A percentile compares a stretch with the other conserved stretches of the same genome.
Conservation (phyloP, 2,113 vertebrate species). For the Sinocyclocheilus maitianheensis region DNA sequence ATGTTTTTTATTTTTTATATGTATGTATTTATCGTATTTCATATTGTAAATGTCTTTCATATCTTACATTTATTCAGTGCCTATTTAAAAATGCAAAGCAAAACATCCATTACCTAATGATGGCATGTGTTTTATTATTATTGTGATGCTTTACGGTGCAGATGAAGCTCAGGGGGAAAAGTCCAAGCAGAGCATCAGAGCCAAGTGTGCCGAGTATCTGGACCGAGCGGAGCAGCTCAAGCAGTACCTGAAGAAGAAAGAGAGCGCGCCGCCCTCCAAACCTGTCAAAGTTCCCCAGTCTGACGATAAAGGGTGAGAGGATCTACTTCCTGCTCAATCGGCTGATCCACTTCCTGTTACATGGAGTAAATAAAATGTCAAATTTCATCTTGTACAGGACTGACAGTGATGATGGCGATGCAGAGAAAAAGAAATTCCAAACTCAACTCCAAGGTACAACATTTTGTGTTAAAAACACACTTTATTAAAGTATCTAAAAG, state of each 20-base stretch:
- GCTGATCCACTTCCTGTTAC: neutral
- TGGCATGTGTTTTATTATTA: neutral
- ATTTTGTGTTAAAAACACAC: neutral
- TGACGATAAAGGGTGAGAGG: slow-evolving; percentile 82
- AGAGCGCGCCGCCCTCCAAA: slow-evolving; percentile 80
- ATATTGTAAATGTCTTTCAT: neutral
- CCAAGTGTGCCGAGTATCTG: slow-evolving; percentile 94
- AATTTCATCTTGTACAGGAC: slow-evolving; percentile 73
- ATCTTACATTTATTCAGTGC: neutral
- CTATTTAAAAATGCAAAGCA: neutral
- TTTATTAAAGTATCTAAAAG: neutral
- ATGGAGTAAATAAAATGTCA: neutral
- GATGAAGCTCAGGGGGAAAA: slow-evolving; percentile 95
- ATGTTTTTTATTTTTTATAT: too few relatives aligned
- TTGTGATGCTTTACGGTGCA: slow-evolving; percentile 55
- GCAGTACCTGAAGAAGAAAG: slow-evolving; percentile 90
- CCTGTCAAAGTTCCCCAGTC: slow-evolving; percentile 88
- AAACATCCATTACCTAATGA: neutral
- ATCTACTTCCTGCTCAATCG: neutral
- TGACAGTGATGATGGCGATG: slow-evolving; percentile 93
- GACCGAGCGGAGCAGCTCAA: slow-evolving; percentile 96
- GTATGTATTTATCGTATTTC: neutral
- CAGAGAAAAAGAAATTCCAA: slow-evolving; percentile 95
- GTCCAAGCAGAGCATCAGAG: slow-evolving; percentile 94
- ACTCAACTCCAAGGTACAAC: slow-evolving; percentile 93